Evolutionary conservation across 2,797 vertebrate species (phyloP), one percentile per base, ranked within the genome.

Genomic region (Thripadectes ignobilis): DNA sequence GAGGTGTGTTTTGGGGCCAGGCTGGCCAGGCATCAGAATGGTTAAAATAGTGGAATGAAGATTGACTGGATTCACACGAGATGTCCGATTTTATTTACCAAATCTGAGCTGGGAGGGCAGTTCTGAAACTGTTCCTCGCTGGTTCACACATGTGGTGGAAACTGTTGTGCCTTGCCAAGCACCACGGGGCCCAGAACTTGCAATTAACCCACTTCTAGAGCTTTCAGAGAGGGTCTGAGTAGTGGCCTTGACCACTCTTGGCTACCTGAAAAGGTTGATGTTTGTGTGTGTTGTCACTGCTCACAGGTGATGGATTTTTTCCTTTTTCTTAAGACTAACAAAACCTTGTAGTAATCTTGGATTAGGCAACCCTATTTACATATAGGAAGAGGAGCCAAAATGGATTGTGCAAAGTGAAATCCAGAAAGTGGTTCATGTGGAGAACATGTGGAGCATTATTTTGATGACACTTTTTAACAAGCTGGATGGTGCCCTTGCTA

Each of bases 11-110:
- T 75, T 48, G 30, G 92, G 91, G 94, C 96, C 97, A 94, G 63
- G 69, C 97, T 97, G 96, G 96, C 96, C 43, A 51, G 80, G 67
- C 88, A 80, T 96, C 95, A 92, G 51, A 91, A 95, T 3, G 5
- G 95, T 96, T 93, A 81, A 81, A 81, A 88, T 78, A 17, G 29
- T 54, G 77, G 92, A 85, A 94, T 80, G 95, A 94, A 81, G 92
- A 95, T 91, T 81, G 43, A 12, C 92, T 66, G 24, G 88, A 87
- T 87, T 84, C 61, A 30, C 43, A 16, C 1, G 39, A 84, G 92
- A 80, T 86, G 88, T 95, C 92, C 19, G 0, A 36, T 78, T 88
- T 87, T 85, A 68, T 93, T 95, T 91, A 94, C 92, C 85, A 59
- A 89, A 88, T 85, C 69, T 8, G 66, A 87, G 76, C 14, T 23